Evolutionary conservation across 30 jellyfish, hydroid and myxozoan species (phyloP).

Genomic region (Cassiopea andromeda): DNA sequence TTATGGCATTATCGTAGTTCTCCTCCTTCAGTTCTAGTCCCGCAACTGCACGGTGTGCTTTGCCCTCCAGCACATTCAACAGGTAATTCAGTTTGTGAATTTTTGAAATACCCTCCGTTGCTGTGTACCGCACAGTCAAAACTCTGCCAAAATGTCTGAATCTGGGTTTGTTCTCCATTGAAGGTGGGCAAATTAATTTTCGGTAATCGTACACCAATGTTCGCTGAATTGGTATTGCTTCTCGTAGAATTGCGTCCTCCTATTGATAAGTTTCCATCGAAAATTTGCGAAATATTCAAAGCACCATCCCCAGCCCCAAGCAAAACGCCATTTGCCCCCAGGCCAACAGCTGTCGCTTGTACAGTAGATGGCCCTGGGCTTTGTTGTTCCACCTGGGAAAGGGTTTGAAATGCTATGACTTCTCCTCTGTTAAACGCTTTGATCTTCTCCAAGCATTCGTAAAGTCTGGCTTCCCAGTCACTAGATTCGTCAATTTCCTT

Average conservation of each 20-base stretch:
- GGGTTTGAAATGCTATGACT: background rate
- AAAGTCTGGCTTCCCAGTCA: background rate
- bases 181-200: background rate
- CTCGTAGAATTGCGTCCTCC: background rate
- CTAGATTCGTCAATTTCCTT: background rate
- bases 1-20: constrained; percentile 13
- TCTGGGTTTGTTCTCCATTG: background rate
- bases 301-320: background rate
- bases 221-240: background rate
- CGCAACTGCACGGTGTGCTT: background rate
- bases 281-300: background rate
- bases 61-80: background rate
- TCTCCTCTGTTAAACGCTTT: background rate
- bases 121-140: background rate
- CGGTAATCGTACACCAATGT: background rate
- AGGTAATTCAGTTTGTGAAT: background rate
- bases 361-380: background rate
- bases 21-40: constrained; percentile 6
- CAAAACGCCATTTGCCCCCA: background rate
- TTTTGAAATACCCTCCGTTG: background rate
- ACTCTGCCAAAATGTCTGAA: background rate
- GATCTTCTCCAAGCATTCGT: background rate
- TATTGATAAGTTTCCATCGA: background rate
- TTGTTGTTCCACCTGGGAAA: background rate
- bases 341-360: background rate